Conservation (phyloP, 2,888 invertebrate species). For the Buathra laborator region DNA sequence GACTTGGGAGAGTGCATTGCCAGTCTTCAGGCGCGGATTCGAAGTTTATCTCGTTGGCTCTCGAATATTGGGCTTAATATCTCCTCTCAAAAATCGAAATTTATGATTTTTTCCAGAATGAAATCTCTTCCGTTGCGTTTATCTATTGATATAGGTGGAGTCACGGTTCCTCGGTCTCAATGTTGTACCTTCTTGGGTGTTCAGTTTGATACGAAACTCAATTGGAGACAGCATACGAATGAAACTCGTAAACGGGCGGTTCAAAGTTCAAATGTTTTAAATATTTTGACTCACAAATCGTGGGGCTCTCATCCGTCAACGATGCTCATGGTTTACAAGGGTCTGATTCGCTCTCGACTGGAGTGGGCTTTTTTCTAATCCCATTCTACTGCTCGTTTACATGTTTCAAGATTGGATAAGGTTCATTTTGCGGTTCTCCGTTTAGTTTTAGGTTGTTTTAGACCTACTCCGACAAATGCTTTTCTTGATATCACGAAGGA, state of each 20-base stretch:
- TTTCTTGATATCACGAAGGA: not conserved
- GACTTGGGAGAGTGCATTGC: not conserved
- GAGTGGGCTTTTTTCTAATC: slow-evolving; percentile 15
- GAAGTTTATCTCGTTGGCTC: not conserved
- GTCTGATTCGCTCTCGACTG: not conserved
- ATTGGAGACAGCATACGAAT: no score
- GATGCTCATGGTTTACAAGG: not conserved
- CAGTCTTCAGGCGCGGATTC: not conserved
- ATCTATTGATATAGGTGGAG: no score
- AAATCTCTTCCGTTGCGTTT: not conserved
- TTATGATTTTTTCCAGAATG: slow-evolving; percentile 17
- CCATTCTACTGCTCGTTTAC: not conserved
- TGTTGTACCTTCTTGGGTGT: no score
- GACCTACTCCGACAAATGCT: not conserved
- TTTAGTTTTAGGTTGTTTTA: not conserved
- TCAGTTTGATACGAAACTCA: no score
- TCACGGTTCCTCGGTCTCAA: no score
- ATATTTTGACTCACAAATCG: not conserved
- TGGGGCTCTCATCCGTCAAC: slow-evolving; percentile 13
- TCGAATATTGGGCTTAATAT: not conserved
- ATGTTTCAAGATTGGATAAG: not conserved
- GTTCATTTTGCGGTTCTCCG: not conserved
- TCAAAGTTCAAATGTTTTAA: not conserved
- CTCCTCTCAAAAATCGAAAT: slow-evolving; percentile 19
- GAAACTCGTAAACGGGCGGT: no score